Evolutionary conservation across 2,797 vertebrate genomes (phyloP), one percentile per base, ranked within the genome.

Genomic region (Avahi laniger): DNA sequence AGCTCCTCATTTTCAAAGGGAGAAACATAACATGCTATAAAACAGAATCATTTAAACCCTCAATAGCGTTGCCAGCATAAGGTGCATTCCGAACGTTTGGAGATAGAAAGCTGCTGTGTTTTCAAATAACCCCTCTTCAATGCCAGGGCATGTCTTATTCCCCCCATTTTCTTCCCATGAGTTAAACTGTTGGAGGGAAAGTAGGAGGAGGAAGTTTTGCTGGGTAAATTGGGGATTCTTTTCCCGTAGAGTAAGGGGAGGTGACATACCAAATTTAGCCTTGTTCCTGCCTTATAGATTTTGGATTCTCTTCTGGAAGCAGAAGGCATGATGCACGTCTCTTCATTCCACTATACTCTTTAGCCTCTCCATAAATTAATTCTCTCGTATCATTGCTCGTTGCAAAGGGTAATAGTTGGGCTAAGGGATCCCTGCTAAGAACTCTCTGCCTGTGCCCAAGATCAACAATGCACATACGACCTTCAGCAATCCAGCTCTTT

Each of bases 1-100:
- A 35, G 24, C 17, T 81, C 5, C 80, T 89, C 48, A 38, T 70
- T 95, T 86, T 92, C 93, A 41, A 80, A 84, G 11, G 72, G 38
- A 96, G 9, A 92, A 95, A n/a, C 17, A 30, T 26, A 85, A 33
- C 15, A 22, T 2, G 4, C 67, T 63, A 22, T 57, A 52, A 93
- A 69, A 72, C 22, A 48, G 38, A 79, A 61, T 83, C 50, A 10
- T 82, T 22, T 61, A 91, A 95, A 89, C 5, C 26, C 61, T 89
- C 65, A 46, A 35, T 67, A 70, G 26, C 57, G 78, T 78, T 76
- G 78, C 59, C 33, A 70, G 72, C 61, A 38, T 80, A 93, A 69
- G 14, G 57, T 52, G 4, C 38, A 80, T 84, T 61, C 35, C 83
- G 78, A 96, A 87, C 8, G 33, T 81, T 33, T 28, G 2, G 10